These are phyloP conservation scores for Percopsis transmontana DNA, from an alignment of 2,113 vertebrate genomes.

Conservation along the genomic window DNA sequence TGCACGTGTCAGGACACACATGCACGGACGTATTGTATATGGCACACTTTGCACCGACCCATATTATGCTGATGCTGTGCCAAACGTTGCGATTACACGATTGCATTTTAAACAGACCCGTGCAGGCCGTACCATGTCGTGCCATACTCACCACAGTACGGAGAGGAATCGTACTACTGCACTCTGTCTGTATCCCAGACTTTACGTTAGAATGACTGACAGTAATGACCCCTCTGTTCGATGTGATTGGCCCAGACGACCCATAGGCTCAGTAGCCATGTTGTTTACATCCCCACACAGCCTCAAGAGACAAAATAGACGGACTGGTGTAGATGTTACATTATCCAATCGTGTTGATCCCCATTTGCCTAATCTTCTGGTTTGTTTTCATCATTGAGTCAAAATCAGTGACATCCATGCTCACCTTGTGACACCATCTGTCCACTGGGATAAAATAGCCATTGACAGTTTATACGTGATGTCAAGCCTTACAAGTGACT, in stretches of 20 bases:
- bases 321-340: background rate
- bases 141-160: too few species aligned
- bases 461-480: background rate
- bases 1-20: background rate
- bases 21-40: background rate
- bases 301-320: background rate
- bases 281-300: slow-evolving; percentile 21
- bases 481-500: background rate
- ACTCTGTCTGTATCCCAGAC: slow-evolving; percentile 19
- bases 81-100: too few species aligned
- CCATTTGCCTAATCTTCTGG: background rate
- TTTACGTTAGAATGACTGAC: slow-evolving; percentile 30
- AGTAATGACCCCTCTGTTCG: slow-evolving; percentile 35
- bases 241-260: slow-evolving; percentile 37
- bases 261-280: slow-evolving; percentile 14
- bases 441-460: background rate
- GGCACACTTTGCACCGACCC: too few species aligned
- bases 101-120: too few species aligned
- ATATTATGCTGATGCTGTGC: too few species aligned
- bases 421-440: background rate
- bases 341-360: background rate
- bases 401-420: background rate
- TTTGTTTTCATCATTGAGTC: background rate
- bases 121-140: too few species aligned
- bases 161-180: too few species aligned